Percentiles rank a stretch among this genome's conserved stretches.
phyloP scores from a whole-genome alignment of 2,888 invertebrate species.

The Acholoe squamosa region DNA sequence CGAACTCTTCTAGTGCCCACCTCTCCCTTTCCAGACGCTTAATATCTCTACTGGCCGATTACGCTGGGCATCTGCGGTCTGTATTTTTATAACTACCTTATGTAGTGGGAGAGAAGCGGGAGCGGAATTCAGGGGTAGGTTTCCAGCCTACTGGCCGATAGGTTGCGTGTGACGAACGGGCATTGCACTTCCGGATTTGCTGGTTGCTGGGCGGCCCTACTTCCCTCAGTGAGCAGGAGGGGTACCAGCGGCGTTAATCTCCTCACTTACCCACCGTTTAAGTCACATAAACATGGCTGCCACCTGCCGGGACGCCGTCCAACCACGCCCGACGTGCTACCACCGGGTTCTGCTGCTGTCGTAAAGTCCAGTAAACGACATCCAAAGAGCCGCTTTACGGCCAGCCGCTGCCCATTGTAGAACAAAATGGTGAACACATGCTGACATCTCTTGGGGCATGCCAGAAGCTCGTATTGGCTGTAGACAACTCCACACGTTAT shows the following conservation, averaged over 20 bases:
- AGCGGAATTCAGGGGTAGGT: too few species aligned
- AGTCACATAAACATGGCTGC: constrained; percentile 46
- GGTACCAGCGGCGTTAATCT: constrained; percentile 38
- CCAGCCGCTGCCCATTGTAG: constrained; percentile 8
- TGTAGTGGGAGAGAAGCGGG: too few species aligned
- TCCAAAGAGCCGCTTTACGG: constrained; percentile 53
- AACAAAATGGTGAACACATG: constrained; percentile 46
- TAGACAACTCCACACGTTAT: background rate
- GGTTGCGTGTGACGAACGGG: constrained; percentile 9
- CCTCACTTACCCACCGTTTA: constrained; percentile 52
- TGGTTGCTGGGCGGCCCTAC: constrained; percentile 3
- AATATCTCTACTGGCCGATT: background rate
- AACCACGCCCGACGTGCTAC: constrained; percentile 41
- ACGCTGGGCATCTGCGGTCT: too few species aligned
- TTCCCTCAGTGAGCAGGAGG: constrained; percentile 34
- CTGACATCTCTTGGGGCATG: constrained; percentile 2
- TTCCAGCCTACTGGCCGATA: constrained; percentile 8
- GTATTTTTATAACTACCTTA: too few species aligned
- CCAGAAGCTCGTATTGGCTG: background rate
- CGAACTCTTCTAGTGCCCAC: background rate
- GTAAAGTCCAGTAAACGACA: constrained; percentile 39
- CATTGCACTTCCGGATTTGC: constrained; percentile 30
- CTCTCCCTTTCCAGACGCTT: background rate
- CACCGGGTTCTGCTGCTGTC: constrained; percentile 25
- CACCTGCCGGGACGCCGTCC: constrained; percentile 1